Conservation (phyloP, 2,797 vertebrate genomes). For the Balearica regulorum region DNA sequence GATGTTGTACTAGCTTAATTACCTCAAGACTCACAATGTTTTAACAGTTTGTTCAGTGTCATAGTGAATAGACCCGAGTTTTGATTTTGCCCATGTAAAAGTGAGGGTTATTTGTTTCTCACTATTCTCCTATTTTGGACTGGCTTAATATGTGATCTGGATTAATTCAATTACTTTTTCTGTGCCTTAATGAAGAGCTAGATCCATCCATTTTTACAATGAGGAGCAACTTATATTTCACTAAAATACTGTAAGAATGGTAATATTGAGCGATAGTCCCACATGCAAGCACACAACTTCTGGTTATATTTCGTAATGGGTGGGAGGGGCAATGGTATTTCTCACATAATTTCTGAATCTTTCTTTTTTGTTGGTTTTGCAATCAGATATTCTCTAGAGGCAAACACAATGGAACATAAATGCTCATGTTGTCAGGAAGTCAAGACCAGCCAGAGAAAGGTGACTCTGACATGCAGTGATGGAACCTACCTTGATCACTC, state of each 20-base stretch:
- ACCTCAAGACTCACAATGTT: not conserved
- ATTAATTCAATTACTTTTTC: not conserved
- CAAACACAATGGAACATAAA: slow-evolving; percentile 14
- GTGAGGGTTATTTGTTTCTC: not conserved
- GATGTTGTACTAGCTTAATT: not conserved
- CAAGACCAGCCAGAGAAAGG: slow-evolving; percentile 42
- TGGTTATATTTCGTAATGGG: not conserved
- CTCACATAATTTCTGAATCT: not conserved
- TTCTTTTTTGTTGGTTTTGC: not conserved
- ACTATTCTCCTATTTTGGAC: not conserved
- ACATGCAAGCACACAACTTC: not conserved
- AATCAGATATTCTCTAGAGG: slow-evolving; percentile 70
- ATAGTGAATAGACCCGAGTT: not conserved
- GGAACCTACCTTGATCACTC: slow-evolving; percentile 51
- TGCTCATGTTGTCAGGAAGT: slow-evolving; percentile 75
- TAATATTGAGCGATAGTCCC: not conserved
- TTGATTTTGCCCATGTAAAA: not conserved
- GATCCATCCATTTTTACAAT: not conserved
- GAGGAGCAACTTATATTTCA: not conserved
- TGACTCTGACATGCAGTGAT: slow-evolving; percentile 56
- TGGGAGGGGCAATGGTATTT: not conserved
- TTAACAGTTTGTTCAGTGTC: not conserved
- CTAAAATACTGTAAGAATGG: not conserved
- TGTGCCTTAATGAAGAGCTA: not conserved
- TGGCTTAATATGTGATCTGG: not conserved